Conservation (phyloP, 2,888 invertebrate genomes). For the Cecidostiba fungosa region DNA sequence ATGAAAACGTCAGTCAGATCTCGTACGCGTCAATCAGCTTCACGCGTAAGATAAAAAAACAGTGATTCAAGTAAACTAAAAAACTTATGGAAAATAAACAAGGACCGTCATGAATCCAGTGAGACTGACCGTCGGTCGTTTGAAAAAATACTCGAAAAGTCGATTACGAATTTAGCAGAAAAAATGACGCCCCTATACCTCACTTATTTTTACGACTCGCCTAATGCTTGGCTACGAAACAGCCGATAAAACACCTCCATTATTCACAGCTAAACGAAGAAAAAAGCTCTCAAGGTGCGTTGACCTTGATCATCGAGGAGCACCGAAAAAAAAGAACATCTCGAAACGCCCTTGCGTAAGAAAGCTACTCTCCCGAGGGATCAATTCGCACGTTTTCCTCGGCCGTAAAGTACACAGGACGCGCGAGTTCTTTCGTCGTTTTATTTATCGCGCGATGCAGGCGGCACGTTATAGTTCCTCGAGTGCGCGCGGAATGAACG, state of each 20-base stretch:
- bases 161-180: neutral
- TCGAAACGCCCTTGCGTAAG: neutral
- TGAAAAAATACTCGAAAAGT: neutral
- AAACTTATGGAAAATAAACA: neutral
- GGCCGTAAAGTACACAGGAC: neutral
- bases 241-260: neutral
- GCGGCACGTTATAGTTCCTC: neutral
- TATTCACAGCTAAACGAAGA: neutral
- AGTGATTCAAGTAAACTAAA: neutral
- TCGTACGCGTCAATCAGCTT: neutral
- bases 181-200: neutral
- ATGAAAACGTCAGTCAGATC: neutral
- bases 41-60: neutral
- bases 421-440: neutral
- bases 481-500: neutral
- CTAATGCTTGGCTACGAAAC: neutral
- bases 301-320: neutral
- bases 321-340: neutral
- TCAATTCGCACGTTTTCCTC: neutral
- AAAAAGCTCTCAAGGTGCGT: neutral
- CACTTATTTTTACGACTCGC: slow-evolving; percentile 2
- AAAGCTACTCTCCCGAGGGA: neutral
- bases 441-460: slow-evolving; percentile 9
- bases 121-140: neutral
- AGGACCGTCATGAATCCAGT: neutral